phyloP scores from a whole-genome alignment of 2,113 vertebrate genomes.

The Dipodomys ordii region DNA sequence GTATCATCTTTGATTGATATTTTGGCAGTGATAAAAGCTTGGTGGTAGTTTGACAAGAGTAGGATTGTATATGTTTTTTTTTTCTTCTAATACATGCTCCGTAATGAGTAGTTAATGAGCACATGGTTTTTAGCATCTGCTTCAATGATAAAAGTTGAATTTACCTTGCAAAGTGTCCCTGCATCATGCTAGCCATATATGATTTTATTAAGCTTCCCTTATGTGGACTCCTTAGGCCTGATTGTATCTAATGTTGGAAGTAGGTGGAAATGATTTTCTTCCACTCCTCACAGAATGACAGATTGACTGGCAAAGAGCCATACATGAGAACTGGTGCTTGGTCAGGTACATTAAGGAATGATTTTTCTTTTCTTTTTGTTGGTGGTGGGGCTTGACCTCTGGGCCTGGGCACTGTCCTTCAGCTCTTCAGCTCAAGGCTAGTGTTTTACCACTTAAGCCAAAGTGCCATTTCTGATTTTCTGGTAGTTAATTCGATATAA shows the following conservation, averaged over 20 bases:
- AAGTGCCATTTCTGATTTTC: too few species aligned
- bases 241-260: not conserved
- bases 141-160: slow-evolving; percentile 3
- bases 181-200: not conserved
- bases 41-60: not conserved
- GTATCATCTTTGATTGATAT: not conserved
- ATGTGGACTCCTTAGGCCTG: not conserved
- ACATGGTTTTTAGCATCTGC: not conserved
- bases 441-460: too few species aligned
- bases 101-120: not conserved
- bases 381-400: too few species aligned
- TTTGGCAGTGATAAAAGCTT: not conserved
- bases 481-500: too few species aligned
- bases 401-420: too few species aligned
- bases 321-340: not conserved
- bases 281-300: not conserved
- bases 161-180: not conserved
- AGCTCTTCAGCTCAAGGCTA: too few species aligned
- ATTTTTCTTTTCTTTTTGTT: not conserved
- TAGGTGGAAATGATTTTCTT: not conserved
- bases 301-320: not conserved
- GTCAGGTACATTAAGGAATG: not conserved
- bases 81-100: not conserved
- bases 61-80: not conserved
- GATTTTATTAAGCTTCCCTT: not conserved